Base-by-base conservation (phyloP, 1,140 invertebrate genomes). In the Rhynchophorus ferrugineus region DNA sequence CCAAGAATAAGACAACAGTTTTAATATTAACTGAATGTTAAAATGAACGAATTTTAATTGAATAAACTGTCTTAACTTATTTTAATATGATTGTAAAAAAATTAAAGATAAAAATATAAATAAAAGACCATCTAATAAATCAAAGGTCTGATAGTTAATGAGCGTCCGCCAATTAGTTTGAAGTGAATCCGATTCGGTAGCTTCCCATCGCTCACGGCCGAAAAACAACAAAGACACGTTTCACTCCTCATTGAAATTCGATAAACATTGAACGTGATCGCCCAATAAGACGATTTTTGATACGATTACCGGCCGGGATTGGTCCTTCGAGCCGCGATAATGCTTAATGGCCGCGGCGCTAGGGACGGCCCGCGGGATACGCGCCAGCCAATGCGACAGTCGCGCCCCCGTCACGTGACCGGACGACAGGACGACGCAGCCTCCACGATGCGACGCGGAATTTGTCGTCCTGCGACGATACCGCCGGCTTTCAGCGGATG, bases 321-420 rank as follows among this genome's bases (percentile, higher is more conserved):
- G 51, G 51, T 53, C 51, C 35, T 41, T 3, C 22, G 16, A 18
- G 20, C 33, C 22, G 36, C 17, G 17, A 41, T 39, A 44, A 53
- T 43, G 51, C 17, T 53, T 53, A 53, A 53, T 53, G 51, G 51
- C 51, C 51, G 51, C 43, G 36, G 51, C 44, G 51, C n/a, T n/a
- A 38, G 43, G 44, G 51, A 44, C 34, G 22, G 51, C 36, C 16
- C 51, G 51, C 35, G 44, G 44, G 51, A 45, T 18, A 17, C 9
- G 35, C 2, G 11, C 3, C 20, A 14, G 51, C 51, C 51, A 53
- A 53, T 53, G 36, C 19, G 36, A 53, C 5, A 11, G 24, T 5
- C 5, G 24, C 5, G 24, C 5, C 24, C 24, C 5, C 5, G 24
- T 11, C 11, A 5, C 24, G 24, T 11, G 5, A 11, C 5, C 24